phyloP scores from a whole-genome alignment of 2,113 vertebrate species.

The Strix uralensis region DNA sequence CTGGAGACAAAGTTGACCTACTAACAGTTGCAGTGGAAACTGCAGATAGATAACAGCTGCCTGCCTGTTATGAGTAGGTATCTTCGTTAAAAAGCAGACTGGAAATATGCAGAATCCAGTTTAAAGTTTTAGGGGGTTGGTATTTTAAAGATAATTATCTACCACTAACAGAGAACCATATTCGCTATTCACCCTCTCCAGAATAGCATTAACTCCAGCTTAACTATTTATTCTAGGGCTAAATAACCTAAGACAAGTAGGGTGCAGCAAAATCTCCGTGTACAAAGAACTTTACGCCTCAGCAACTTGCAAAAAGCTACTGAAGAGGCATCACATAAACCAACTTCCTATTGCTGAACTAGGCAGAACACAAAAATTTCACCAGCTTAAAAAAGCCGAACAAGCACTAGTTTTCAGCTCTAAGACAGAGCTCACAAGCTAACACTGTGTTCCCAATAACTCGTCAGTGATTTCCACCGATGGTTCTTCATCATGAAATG shows the following conservation, averaged over 20 bases:
- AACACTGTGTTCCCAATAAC: background rate
- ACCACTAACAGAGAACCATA: background rate
- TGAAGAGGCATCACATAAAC: background rate
- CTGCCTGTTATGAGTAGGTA: background rate
- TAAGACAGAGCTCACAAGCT: background rate
- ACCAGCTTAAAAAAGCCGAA: background rate
- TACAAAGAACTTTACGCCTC: background rate
- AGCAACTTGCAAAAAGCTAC: background rate
- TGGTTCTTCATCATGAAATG: accelerated
- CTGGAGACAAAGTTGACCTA: background rate
- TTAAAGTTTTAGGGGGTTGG: accelerated
- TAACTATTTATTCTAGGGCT: background rate
- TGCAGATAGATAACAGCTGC: background rate
- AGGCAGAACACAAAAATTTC: background rate
- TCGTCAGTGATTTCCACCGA: background rate
- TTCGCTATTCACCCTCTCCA: background rate
- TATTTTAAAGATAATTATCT: background rate
- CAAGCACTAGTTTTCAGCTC: background rate
- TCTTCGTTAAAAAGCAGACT: background rate
- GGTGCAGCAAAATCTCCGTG: background rate
- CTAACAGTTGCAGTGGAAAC: background rate
- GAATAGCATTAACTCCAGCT: accelerated
- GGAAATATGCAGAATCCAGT: background rate
- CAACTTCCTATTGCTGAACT: background rate
- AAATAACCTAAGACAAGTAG: background rate